These are phyloP conservation scores for Imbricaverruca yamaguchii DNA, from an alignment of 2,888 invertebrate genomes.

Conservation along the genomic window DNA sequence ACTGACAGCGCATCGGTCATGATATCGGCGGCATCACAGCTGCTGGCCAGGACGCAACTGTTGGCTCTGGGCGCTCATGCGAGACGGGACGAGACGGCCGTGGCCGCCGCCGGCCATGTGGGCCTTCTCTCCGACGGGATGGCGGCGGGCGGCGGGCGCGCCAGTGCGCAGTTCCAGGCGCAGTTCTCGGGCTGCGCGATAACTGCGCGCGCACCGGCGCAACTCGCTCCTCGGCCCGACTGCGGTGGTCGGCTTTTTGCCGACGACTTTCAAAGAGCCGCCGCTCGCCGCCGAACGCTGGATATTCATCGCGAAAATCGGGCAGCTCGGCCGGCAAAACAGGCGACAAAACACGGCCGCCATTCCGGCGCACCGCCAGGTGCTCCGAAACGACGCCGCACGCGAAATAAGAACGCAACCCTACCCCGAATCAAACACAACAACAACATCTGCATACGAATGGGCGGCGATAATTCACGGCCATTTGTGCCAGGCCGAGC, in stretches of 20 bases:
- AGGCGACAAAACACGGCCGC: neutral
- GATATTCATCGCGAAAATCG: neutral
- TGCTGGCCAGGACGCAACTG: too few relatives aligned
- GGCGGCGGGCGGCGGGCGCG: neutral
- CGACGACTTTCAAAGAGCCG: neutral
- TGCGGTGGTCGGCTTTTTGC: neutral
- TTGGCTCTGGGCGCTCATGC: too few relatives aligned
- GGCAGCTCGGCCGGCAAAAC: neutral
- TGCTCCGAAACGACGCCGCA: neutral
- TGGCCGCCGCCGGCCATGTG: too few relatives aligned
- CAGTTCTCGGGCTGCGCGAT: neutral
- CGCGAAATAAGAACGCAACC: neutral
- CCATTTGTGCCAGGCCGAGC: neutral
- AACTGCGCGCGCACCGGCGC: too few relatives aligned
- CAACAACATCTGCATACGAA: slow-evolving; percentile 6
- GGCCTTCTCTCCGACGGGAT: neutral
- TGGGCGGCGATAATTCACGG: neutral
- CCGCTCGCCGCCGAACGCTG: neutral
- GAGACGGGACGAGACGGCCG: too few relatives aligned
- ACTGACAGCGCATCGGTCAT: too few relatives aligned
- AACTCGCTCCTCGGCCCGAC: too few relatives aligned
- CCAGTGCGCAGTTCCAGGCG: neutral
- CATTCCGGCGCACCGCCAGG: neutral
- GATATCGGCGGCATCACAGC: too few relatives aligned
- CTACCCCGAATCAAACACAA: neutral